Conservation (phyloP, 1,140 invertebrate genomes). For the Limonius californicus region DNA sequence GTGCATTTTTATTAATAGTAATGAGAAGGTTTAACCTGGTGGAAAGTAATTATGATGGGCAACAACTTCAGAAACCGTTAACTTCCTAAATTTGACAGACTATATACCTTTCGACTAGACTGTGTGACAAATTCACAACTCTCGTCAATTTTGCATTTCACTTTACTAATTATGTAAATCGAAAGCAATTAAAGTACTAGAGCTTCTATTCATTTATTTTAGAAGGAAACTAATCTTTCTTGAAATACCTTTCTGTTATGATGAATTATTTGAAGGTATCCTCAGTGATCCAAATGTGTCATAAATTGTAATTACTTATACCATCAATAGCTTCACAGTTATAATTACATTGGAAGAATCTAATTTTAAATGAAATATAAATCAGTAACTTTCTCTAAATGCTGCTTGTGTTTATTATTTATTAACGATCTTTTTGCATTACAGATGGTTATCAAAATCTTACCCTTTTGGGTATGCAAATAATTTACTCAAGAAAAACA, state of each 20-base stretch:
- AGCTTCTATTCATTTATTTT: not conserved
- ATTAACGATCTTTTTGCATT: not conserved
- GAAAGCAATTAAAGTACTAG: not conserved
- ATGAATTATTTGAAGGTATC: not conserved
- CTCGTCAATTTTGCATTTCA: not conserved
- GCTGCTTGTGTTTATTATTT: not conserved
- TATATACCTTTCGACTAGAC: conserved; percentile 2
- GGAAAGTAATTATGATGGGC: too few relatives aligned
- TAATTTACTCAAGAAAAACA: too few relatives aligned
- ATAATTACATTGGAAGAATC: not conserved
- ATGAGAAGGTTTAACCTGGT: too few relatives aligned
- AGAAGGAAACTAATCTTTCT: not conserved
- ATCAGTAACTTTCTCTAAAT: not conserved
- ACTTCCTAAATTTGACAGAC: not conserved
- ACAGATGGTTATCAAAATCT: too few relatives aligned
- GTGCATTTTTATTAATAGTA: not conserved
- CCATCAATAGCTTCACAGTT: not conserved
- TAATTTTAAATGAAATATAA: not conserved
- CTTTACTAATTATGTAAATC: too few relatives aligned
- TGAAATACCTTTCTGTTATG: too few relatives aligned
- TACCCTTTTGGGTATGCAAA: too few relatives aligned
- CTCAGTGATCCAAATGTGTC: not conserved
- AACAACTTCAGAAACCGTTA: not conserved
- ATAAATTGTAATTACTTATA: not conserved
- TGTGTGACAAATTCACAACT: conserved; percentile 4